Evolutionary conservation across 1,140 invertebrate species (phyloP), one percentile per base, ranked within the genome.

Genomic region (Drosophila santomea): DNA sequence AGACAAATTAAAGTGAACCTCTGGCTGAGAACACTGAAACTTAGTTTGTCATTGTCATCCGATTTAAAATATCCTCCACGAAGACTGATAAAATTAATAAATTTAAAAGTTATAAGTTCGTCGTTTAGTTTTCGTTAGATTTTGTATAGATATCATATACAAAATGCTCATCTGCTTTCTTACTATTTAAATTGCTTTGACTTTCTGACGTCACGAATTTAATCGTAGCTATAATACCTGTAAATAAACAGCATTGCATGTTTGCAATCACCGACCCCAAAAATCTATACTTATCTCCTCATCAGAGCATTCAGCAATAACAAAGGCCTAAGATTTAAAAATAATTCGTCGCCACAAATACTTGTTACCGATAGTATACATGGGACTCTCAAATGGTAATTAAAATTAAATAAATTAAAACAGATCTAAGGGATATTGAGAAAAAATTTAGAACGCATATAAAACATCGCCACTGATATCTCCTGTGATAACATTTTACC

Each of bases 261-360:
- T 64, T 39, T 32, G 23, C 57, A 74, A 78, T 74, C 63, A 41
- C 28, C 58, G 62, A 39, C 28, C 64, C 52, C 66, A 67, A 64
- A 80, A 77, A 84, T 76, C 76, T 84, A 85, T 84, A 84, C 79
- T 84, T 76, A 79, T 74, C 75, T 60, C 71, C 59, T 60, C 50
- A 36, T 64, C 56, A 47, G 32, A 43, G 50, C 43, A 55, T 8
- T 57, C 44, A 25, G 52, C n/a, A 41, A 51, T 17, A 38, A 56
- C 43, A 69, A 55, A 61, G 25, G 44, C 38, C 54, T 44, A 76
- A 47, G 28, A 61, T 51, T 39, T 39, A 10, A 32, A 32, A 32
- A 32, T 8, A 10, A 32, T 32, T 0, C 6, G 7, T 32, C 28
- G 28, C 8, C 7, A 3, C 32, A 32, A 0, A 32, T 32, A 32